Evolutionary conservation across 2,797 vertebrate genomes (phyloP).

Genomic region (Epinephelus awoara): DNA sequence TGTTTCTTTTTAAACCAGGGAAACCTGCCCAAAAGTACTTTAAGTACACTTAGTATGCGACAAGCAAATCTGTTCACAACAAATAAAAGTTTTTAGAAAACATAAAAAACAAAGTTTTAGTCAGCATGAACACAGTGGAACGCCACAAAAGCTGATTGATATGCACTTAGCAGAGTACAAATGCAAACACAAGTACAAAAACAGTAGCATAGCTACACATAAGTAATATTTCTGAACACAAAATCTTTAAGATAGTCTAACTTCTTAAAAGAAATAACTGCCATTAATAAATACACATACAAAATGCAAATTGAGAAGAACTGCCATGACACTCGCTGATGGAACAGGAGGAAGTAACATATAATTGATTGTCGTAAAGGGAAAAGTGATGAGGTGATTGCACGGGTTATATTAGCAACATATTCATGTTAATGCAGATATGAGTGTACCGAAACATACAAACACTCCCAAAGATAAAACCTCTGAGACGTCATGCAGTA

Average conservation of each 20-base stretch:
- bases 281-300: constrained; percentile 58
- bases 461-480: constrained; percentile 41
- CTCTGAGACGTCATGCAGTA: constrained; percentile 31
- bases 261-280: constrained; percentile 54
- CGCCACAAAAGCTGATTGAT: constrained; percentile 70
- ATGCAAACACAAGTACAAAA: constrained; percentile 69
- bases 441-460: constrained; percentile 39
- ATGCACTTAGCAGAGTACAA: constrained; percentile 72
- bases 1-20: constrained; percentile 49
- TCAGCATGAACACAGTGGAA: constrained; percentile 69
- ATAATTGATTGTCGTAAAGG: constrained; percentile 84
- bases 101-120: constrained; percentile 70
- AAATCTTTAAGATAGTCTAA: constrained; percentile 46
- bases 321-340: constrained; percentile 41
- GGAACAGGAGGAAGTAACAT: constrained; percentile 51
- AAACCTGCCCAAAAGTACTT: constrained; percentile 83
- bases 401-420: constrained; percentile 61
- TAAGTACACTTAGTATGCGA: constrained; percentile 84
- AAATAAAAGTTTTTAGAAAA: constrained; percentile 72
- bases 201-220: constrained; percentile 69
- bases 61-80: constrained; percentile 70
- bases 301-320: constrained; percentile 48
- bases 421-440: constrained; percentile 35
- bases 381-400: constrained; percentile 75
- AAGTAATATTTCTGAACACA: constrained; percentile 47